Conservation (phyloP, 2,113 vertebrate species). For the Gobio gobio region DNA sequence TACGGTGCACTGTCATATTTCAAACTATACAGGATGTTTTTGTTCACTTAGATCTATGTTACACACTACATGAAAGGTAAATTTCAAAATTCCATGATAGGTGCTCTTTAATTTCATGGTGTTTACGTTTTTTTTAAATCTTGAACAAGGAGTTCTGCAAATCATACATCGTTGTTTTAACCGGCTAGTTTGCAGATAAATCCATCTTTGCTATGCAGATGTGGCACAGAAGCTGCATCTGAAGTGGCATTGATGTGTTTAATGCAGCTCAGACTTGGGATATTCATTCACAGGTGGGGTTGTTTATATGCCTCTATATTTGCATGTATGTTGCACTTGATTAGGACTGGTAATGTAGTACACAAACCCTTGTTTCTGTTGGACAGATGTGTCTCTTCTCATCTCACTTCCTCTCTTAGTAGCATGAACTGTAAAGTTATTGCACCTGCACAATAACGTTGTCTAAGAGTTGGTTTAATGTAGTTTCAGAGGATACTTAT, state of each 20-base stretch:
- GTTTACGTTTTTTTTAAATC: no score
- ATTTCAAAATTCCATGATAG: no score
- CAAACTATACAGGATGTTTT: no score
- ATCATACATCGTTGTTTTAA: no score
- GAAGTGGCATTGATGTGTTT: background rate
- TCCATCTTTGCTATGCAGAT: background rate
- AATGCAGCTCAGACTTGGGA: background rate
- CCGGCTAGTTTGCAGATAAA: background rate
- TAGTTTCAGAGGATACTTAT: background rate
- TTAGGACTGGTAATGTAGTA: background rate
- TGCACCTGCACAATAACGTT: constrained; percentile 7
- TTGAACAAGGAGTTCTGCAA: no score
- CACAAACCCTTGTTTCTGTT: background rate
- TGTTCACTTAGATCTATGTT: no score
- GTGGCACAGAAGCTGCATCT: background rate
- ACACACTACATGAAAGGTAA: no score
- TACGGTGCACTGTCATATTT: no score
- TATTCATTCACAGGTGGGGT: background rate
- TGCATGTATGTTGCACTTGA: background rate
- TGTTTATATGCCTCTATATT: background rate
- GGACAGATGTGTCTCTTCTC: background rate
- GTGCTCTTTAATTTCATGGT: no score
- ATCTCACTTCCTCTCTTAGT: constrained; percentile 20
- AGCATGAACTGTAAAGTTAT: constrained; percentile 9
- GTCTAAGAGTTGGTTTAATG: background rate